Percentiles rank a stretch among this genome's conserved stretches.
Evolutionary conservation across 2,888 invertebrate species (phyloP).

Genomic region (Linnaemya tessellans): DNA sequence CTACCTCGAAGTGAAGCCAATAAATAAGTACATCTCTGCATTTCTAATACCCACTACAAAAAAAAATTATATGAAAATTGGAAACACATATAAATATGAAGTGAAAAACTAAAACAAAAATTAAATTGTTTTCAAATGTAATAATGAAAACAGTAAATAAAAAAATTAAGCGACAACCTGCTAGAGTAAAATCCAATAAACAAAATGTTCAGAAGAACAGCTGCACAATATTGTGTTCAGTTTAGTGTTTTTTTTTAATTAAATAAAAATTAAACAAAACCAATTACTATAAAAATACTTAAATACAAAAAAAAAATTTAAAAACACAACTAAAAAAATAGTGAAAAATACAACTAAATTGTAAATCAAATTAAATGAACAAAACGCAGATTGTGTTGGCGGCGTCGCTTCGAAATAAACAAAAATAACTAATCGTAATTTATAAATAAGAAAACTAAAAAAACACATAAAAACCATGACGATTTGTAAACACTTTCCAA

Average conservation of each 20-base stretch:
- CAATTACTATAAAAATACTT: constrained; percentile 29
- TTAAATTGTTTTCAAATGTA: constrained; percentile 9
- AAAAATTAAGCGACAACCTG: constrained; percentile 5
- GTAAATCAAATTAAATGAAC: constrained; percentile 19
- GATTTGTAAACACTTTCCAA: constrained; percentile 11
- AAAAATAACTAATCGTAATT: not conserved
- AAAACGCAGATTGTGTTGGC: not conserved
- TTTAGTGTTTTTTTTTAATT: not conserved
- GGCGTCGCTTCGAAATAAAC: not conserved
- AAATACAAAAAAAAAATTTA: not conserved
- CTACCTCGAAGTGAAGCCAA: constrained; percentile 34
- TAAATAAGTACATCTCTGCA: not conserved
- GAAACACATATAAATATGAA: not conserved
- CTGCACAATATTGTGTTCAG: not conserved
- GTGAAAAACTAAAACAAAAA: constrained; percentile 2
- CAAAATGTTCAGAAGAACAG: not conserved
- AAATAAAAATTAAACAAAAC: constrained; percentile 16
- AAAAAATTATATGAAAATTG: not conserved
- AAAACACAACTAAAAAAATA: not conserved
- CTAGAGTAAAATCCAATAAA: not conserved
- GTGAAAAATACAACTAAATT: constrained; percentile 15
- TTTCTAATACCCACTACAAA: not conserved
- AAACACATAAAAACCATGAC: constrained; percentile 17
- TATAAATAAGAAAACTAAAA: not conserved
- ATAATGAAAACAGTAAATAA: not conserved